These are phyloP conservation scores for Punctoribates punctum DNA, from an alignment of 2,888 invertebrate genomes.

Conservation along the genomic window DNA sequence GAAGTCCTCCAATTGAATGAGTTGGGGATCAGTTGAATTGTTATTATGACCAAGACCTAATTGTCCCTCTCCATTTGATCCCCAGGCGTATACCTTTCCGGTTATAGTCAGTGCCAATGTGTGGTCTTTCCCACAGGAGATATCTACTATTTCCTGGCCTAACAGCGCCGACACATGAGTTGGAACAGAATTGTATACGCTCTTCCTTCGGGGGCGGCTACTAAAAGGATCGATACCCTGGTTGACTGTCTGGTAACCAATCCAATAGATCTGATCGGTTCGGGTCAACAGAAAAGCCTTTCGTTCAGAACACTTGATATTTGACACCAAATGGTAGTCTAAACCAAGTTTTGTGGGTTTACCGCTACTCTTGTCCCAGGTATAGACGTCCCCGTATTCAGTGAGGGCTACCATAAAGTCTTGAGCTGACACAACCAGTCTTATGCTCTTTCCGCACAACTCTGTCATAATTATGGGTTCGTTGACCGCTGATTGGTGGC, in stretches of 20 bases:
- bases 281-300: no score
- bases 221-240: no score
- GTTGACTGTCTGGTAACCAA: no score
- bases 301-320: not conserved
- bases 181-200: no score
- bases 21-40: not conserved
- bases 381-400: not conserved
- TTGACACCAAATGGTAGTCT: no score
- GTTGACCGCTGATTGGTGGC: not conserved
- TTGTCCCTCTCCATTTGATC: constrained; percentile 65
- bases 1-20: not conserved
- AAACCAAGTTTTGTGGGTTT: no score
- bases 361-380: constrained; percentile 26
- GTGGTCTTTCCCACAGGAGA: constrained; percentile 49
- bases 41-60: constrained; percentile 55
- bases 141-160: not conserved
- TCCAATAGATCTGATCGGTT: no score
- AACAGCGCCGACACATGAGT: no score
- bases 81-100: constrained; percentile 65
- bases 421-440: not conserved
- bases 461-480: constrained; percentile 22
- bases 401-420: not conserved
- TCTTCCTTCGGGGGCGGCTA: no score
- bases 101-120: constrained; percentile 53
- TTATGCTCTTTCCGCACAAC: constrained; percentile 15